A percentile compares a stretch with the other conserved stretches of the same genome.
These are phyloP conservation scores for Brachionichthys hirsutus DNA, from an alignment of 2,113 vertebrate species.

Conservation along the genomic window DNA sequence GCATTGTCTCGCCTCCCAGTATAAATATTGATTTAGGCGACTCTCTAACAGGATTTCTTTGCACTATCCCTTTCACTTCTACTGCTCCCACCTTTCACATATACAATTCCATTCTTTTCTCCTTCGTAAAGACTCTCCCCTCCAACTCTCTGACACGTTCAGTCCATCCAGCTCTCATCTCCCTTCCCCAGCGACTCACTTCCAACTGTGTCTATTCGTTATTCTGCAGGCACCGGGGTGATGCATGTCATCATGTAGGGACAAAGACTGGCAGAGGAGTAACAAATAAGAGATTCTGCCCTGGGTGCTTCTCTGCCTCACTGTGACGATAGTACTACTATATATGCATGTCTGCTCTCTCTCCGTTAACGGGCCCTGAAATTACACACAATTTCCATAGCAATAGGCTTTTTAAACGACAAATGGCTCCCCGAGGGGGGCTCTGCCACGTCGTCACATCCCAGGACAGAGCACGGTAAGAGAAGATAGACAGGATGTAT, in stretches of 20 bases:
- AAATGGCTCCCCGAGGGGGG: conserved; percentile 46
- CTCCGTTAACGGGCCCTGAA: conserved; percentile 60
- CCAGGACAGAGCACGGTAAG: conserved; percentile 18
- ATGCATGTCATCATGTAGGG: conserved; percentile 45
- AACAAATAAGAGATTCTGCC: conserved; percentile 47
- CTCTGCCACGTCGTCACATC: conserved; percentile 39
- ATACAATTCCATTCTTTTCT: conserved; percentile 33
- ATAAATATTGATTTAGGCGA: conserved; percentile 74
- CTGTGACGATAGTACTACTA: conserved; percentile 47
- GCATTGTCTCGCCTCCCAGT: conserved; percentile 69
- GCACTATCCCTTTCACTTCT: conserved; percentile 12
- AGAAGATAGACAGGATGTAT: conserved; percentile 22
- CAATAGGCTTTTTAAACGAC: conserved; percentile 52
- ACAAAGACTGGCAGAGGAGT: conserved; percentile 35
- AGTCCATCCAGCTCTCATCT: conserved; percentile 34
- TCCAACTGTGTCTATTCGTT: conserved; percentile 21
- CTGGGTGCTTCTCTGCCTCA: conserved; percentile 38
- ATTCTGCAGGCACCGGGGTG: conserved; percentile 43
- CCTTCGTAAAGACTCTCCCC: conserved; percentile 14
- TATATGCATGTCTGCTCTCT: conserved; percentile 46
- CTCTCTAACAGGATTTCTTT: conserved; percentile 33
- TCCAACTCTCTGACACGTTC: conserved; percentile 8
- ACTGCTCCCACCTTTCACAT: conserved; percentile 26
- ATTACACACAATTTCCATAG: conserved; percentile 66
- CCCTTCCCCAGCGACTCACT: conserved; percentile 10